These are phyloP conservation scores for Caenorhabditis becei DNA, from an alignment of 2,888 invertebrate species.

Conservation along the genomic window DNA sequence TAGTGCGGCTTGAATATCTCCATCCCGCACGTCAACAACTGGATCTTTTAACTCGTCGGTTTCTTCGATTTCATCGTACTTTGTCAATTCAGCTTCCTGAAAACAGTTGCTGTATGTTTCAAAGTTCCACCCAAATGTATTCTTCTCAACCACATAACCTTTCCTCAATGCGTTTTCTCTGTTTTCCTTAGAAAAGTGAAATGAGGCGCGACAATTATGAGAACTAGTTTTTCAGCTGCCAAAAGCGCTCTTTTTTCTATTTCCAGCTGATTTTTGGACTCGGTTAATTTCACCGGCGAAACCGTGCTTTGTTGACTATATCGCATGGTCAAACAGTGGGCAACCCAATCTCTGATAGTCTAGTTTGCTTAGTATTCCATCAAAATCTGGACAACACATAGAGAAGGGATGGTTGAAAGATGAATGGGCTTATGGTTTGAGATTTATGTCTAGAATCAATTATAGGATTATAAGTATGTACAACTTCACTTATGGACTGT, in stretches of 20 bases:
- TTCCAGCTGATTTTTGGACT: slow-evolving; percentile 7
- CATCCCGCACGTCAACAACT: slow-evolving; percentile 44
- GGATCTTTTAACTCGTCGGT: slow-evolving; percentile 27
- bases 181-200: background rate
- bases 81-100: slow-evolving; percentile 22
- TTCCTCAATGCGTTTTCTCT: too few relatives aligned
- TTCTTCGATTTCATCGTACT: background rate
- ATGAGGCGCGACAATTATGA: slow-evolving; percentile 15
- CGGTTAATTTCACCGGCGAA: background rate
- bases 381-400: slow-evolving; percentile 6
- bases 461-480: slow-evolving; percentile 35
- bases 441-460: slow-evolving; percentile 4
- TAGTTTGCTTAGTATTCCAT: slow-evolving; percentile 3
- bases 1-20: slow-evolving; percentile 53
- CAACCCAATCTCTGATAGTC: slow-evolving; percentile 15
- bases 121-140: background rate
- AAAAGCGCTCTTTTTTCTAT: background rate
- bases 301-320: slow-evolving; percentile 9
- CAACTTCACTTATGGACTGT: background rate
- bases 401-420: background rate
- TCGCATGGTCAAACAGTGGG: slow-evolving; percentile 15
- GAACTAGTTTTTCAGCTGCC: slow-evolving; percentile 9
- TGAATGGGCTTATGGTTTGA: background rate
- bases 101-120: background rate
- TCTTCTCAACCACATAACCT: background rate